A percentile compares a stretch with the other conserved stretches of the same genome.
Evolutionary conservation across 2,797 vertebrate genomes (phyloP).

Genomic region (Myotis pilosus): DNA sequence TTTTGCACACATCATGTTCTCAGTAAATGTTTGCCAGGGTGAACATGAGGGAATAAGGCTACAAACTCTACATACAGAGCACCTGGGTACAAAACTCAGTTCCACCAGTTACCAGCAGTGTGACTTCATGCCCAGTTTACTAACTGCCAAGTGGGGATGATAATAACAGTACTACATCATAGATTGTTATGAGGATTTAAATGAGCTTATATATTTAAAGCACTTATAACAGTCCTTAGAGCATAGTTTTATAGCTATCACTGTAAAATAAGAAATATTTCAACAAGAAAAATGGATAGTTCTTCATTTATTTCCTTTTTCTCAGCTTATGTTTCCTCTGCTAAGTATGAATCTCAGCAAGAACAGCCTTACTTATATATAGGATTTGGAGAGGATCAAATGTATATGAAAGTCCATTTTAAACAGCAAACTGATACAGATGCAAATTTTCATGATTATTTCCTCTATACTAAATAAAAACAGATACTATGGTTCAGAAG

Average conservation of each 20-base stretch:
- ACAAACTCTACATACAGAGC: background rate
- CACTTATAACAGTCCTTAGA: background rate
- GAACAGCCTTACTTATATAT: background rate
- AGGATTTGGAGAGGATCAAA: background rate
- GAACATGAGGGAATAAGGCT: background rate
- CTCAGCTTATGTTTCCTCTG: background rate
- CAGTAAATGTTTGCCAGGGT: background rate
- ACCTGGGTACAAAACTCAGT: background rate
- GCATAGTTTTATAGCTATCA: background rate
- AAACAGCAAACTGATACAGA: background rate
- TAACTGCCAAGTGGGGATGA: background rate
- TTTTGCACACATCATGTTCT: background rate
- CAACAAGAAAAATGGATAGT: background rate
- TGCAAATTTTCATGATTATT: background rate
- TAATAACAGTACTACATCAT: background rate
- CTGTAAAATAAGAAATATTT: background rate
- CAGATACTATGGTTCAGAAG: background rate
- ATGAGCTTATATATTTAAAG: background rate
- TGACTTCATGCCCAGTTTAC: background rate
- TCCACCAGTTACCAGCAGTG: background rate
- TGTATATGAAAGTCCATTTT: background rate
- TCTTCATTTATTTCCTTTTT: background rate
- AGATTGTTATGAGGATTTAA: background rate
- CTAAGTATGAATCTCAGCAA: background rate
- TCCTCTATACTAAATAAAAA: background rate